Evolutionary conservation across 2,113 vertebrate species (phyloP).

Genomic region (Gymnobelideus leadbeateri): DNA sequence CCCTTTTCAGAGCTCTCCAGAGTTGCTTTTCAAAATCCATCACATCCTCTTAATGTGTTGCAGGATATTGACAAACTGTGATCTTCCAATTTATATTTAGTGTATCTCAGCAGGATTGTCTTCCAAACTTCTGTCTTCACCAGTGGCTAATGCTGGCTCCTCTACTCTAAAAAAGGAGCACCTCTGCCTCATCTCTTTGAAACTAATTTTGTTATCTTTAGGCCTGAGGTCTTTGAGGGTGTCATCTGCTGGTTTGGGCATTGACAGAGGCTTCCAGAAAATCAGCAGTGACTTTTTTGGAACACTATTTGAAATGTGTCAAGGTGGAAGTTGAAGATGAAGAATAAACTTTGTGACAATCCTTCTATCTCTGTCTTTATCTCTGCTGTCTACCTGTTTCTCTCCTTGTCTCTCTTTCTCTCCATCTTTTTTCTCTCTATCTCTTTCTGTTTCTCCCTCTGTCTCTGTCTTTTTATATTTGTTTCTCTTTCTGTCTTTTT

Average conservation of each 20-base stretch:
- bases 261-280: constrained; percentile 76
- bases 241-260: constrained; percentile 50
- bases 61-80: constrained; percentile 22
- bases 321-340: constrained; percentile 67
- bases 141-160: not conserved
- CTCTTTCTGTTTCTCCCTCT: no score
- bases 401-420: no score
- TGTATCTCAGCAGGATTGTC: constrained; percentile 46
- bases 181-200: constrained; percentile 50
- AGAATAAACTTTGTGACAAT: constrained; percentile 51
- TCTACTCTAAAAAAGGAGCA: not conserved
- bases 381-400: not conserved
- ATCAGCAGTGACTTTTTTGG: constrained; percentile 65
- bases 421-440: no score
- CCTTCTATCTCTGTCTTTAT: not conserved
- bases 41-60: not conserved
- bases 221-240: constrained; percentile 63
- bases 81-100: constrained; percentile 33
- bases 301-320: constrained; percentile 61
- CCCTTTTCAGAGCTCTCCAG: not conserved
- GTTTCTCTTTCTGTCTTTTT: no score
- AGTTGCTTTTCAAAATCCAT: constrained; percentile 1
- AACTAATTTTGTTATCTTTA: constrained; percentile 74
- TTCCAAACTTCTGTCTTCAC: constrained; percentile 60
- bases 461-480: no score